These are phyloP conservation scores for Chelonia mydas DNA, from an alignment of 2,797 vertebrate species.

Conservation along the genomic window DNA sequence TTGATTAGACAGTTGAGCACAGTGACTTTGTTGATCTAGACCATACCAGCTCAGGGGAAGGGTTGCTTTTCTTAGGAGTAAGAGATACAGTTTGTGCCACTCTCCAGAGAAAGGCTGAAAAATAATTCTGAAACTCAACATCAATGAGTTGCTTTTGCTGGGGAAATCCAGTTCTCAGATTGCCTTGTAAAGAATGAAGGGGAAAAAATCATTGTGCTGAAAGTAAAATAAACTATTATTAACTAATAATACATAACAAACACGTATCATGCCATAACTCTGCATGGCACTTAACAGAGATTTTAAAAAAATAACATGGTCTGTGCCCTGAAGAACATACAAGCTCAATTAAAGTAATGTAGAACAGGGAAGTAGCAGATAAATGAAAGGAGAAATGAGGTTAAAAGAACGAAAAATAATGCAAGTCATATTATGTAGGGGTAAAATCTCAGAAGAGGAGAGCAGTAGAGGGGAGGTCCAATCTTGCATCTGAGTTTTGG, in stretches of 20 bases:
- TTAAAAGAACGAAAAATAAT: constrained; percentile 41
- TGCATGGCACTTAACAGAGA: neutral
- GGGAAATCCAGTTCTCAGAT: neutral
- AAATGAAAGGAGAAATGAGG: neutral
- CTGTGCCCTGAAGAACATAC: neutral
- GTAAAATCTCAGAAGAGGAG: constrained; percentile 22
- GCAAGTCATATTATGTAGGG: neutral
- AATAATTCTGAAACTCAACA: constrained; percentile 38
- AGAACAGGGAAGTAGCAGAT: neutral
- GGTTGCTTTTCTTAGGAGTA: constrained; percentile 26
- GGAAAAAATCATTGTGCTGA: neutral
- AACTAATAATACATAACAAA: neutral
- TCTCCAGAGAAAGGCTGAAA: constrained; percentile 37
- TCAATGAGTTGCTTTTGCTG: neutral
- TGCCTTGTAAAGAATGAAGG: constrained; percentile 19
- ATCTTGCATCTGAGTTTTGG: neutral
- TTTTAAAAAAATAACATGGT: neutral
- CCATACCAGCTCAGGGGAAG: constrained; percentile 1
- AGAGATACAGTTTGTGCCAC: constrained; percentile 33
- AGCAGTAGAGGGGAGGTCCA: neutral
- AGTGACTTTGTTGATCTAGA: neutral
- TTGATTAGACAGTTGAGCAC: neutral
- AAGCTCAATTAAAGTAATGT: neutral
- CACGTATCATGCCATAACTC: neutral
- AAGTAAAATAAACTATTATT: constrained; percentile 4